phyloP scores from a whole-genome alignment of 1,140 invertebrate genomes.

The Apis laboriosa region DNA sequence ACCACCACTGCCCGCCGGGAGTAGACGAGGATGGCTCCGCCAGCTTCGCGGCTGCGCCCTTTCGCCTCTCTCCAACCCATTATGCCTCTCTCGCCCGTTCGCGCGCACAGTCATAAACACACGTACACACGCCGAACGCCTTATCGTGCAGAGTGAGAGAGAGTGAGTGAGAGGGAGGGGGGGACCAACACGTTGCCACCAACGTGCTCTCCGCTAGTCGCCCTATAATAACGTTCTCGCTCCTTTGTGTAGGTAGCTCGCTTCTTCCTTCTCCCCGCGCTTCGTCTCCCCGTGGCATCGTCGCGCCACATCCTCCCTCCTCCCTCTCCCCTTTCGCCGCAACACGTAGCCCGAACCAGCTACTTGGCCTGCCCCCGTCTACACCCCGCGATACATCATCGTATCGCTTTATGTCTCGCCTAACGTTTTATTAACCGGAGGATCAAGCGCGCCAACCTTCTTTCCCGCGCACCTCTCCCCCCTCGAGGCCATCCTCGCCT shows the following conservation, averaged over 20 bases:
- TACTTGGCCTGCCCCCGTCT: constrained; percentile 35
- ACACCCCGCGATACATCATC: constrained; percentile 65
- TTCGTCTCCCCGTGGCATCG: constrained; percentile 15
- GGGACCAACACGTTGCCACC: constrained; percentile 27
- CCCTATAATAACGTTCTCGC: constrained; percentile 34
- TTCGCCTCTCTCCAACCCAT: constrained; percentile 68
- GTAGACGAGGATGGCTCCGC: constrained; percentile 63
- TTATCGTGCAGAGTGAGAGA: constrained; percentile 15
- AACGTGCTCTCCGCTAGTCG: background rate
- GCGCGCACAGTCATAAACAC: constrained; percentile 34
- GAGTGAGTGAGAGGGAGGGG: background rate
- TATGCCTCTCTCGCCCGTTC: constrained; percentile 56
- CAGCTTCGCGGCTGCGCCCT: constrained; percentile 70
- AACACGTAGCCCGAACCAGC: constrained; percentile 57
- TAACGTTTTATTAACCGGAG: constrained; percentile 73
- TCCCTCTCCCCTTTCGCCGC: constrained; percentile 30
- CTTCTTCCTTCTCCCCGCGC: constrained; percentile 15
- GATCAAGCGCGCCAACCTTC: constrained; percentile 60
- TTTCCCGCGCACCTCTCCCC: background rate
- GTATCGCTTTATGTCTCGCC: constrained; percentile 70
- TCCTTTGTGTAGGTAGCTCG: constrained; percentile 7
- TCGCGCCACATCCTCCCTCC: constrained; percentile 13
- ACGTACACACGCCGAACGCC: constrained; percentile 14
- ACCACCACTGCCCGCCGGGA: constrained; percentile 52
- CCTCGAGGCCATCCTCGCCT: background rate